These are phyloP conservation scores for Eulemur rufifrons DNA, from an alignment of 2,113 vertebrate genomes.

Conservation along the genomic window DNA sequence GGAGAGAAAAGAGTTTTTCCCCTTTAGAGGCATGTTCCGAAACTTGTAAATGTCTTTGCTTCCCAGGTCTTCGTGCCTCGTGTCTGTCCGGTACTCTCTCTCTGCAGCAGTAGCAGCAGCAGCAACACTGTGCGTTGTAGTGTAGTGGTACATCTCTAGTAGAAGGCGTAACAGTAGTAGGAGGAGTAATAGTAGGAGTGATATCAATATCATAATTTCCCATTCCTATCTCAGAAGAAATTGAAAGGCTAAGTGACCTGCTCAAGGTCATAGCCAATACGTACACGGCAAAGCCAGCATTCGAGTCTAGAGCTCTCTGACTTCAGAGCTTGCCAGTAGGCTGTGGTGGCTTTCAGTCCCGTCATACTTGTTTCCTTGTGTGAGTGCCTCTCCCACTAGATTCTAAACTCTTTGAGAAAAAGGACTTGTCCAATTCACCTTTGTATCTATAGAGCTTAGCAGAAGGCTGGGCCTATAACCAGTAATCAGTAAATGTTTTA, in stretches of 20 bases:
- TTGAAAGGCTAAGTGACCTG: background rate
- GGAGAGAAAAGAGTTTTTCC: background rate
- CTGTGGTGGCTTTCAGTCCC: too few species aligned
- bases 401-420: background rate
- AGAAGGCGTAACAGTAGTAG: too few species aligned
- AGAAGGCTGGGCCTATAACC: background rate
- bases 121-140: background rate
- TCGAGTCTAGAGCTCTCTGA: background rate
- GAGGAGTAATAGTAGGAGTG: background rate
- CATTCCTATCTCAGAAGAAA: background rate
- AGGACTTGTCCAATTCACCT: background rate
- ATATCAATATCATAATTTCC: background rate
- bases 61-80: background rate
- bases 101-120: background rate
- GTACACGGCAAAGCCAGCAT: background rate
- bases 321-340: background rate
- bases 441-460: background rate
- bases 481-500: background rate
- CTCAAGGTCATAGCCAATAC: background rate
- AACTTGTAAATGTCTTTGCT: background rate
- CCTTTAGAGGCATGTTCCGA: background rate
- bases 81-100: fast-evolving
- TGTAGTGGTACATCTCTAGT: background rate
- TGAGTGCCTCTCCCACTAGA: background rate
- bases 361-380: background rate